Evolutionary conservation across 2,797 vertebrate genomes (phyloP), one percentile per base, ranked within the genome.

Genomic region (Lemur catta): DNA sequence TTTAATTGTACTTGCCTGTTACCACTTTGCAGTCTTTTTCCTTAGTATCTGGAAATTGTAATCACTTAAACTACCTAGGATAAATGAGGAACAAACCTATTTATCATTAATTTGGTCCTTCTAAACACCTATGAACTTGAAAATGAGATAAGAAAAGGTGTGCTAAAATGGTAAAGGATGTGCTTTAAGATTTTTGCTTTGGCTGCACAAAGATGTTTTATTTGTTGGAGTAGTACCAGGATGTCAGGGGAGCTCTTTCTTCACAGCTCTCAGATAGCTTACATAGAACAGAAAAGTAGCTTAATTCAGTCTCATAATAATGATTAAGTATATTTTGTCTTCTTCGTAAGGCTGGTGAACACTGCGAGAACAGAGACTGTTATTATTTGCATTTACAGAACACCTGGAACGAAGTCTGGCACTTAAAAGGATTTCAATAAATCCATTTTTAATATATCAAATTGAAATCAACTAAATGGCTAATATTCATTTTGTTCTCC

Each of bases 401-500:
- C 15, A 80, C 22, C 4, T 33, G 6, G 35, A 86, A 93, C n/a
- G 82, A 91, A 95, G 24, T 69, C 72, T 88, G 74, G 89, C 12
- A 76, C n/a, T 50, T 41, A 89, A 33, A 72, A 91, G 61, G 50
- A 79, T 59, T 88, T 63, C 35, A 92, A 59, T 52, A 75, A 91
- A 88, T 48, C 30, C 18, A 84, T 84, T 91, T 84, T 86, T 41
- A 95, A 91, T 63, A 41, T n/a, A 95, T 57, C 52, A 95, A 92
- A 82, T 1, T 33, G 9, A 93, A 90, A 75, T 81, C 22, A 95
- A 80, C 30, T 84, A 89, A 89, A 35, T 48, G 67, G n/a, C 10
- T 76, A 79, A 61, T 75, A 84, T 2, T 79, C 41, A 76, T 91
- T 95, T 93, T 90, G 81, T 57, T 93, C 26, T 93, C 57, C 24